A percentile compares a stretch with the other conserved stretches of the same genome.
These are phyloP conservation scores for Okapia johnstoni DNA, from an alignment of 2,113 vertebrate species.

Conservation along the genomic window DNA sequence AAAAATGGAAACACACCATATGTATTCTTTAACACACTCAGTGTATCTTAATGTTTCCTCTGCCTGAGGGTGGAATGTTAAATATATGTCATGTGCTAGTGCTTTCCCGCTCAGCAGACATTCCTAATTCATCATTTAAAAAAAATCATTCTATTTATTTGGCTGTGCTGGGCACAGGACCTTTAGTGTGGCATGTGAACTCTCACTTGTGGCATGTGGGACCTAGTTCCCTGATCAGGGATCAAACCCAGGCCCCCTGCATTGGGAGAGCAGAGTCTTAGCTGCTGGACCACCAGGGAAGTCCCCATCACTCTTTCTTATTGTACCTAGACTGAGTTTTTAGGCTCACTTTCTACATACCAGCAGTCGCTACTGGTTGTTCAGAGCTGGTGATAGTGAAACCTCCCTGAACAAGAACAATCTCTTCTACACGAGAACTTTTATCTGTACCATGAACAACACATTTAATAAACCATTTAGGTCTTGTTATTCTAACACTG, in stretches of 20 bases:
- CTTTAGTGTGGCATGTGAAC: background rate
- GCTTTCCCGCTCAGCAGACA: background rate
- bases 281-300: background rate
- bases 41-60: background rate
- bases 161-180: background rate
- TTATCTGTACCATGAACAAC: background rate
- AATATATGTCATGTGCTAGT: background rate
- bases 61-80: background rate
- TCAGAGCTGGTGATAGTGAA: background rate
- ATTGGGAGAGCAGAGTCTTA: background rate
- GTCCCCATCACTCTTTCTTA: background rate
- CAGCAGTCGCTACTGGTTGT: background rate
- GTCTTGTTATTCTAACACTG: background rate
- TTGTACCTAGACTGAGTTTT: background rate
- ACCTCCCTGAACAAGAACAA: background rate
- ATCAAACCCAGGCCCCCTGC: background rate
- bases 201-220: background rate
- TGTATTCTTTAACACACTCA: background rate
- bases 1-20: background rate
- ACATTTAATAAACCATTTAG: background rate
- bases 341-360: background rate
- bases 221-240: background rate
- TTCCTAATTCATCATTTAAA: background rate
- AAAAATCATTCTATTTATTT: background rate
- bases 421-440: background rate